Percentiles rank a stretch among this genome's conserved stretches.
These are phyloP conservation scores for Gibbula magus DNA, from an alignment of 2,888 invertebrate species.

Conservation along the genomic window DNA sequence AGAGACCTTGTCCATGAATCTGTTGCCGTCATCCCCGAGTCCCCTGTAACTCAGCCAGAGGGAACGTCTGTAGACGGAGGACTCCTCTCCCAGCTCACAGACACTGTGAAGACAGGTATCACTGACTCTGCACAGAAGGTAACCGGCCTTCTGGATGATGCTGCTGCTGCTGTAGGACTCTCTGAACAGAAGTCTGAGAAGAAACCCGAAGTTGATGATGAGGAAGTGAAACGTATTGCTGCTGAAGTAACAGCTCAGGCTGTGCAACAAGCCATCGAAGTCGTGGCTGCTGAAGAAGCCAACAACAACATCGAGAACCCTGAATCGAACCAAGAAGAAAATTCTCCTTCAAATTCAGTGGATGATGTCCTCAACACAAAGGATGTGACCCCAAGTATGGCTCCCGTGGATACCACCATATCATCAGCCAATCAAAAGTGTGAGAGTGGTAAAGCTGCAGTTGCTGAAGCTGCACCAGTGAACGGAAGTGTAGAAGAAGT, in stretches of 20 bases:
- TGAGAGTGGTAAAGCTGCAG: not conserved
- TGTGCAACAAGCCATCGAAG: slow-evolving; percentile 44
- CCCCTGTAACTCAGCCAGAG: not conserved
- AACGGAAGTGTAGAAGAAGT: slow-evolving; percentile 1
- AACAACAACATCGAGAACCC: slow-evolving; percentile 1
- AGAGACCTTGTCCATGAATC: not conserved
- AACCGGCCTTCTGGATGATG: not conserved
- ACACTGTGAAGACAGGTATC: not conserved
- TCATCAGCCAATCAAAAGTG: not conserved
- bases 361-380: not conserved
- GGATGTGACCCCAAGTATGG: slow-evolving; percentile 5
- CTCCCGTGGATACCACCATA: slow-evolving; percentile 2
- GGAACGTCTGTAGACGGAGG: not conserved
- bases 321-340: not conserved
- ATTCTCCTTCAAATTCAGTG: not conserved
- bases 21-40: not conserved
- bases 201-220: slow-evolving; percentile 33
- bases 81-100: not conserved
- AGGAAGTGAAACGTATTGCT: slow-evolving; percentile 39
- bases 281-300: slow-evolving; percentile 32
- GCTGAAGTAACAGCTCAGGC: slow-evolving; percentile 42
- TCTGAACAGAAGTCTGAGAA: not conserved
- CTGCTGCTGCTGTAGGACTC: not conserved
- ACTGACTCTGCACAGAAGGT: slow-evolving; percentile 5
- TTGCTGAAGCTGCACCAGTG: not conserved